Conservation (phyloP, 1,140 invertebrate genomes). For the Drosophila tani region DNA sequence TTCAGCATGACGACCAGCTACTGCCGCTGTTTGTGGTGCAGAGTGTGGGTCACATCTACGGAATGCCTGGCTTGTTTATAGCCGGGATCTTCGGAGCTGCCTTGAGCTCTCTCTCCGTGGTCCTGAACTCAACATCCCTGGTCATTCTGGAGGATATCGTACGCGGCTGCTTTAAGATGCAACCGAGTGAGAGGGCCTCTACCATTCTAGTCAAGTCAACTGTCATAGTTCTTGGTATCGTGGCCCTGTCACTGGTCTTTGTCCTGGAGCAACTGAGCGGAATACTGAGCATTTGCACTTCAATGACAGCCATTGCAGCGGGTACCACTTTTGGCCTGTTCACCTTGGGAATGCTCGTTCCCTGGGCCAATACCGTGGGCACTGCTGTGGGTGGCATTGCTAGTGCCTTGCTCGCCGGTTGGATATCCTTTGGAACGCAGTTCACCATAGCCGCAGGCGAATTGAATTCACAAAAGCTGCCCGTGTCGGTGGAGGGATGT, state of each 20-base stretch:
- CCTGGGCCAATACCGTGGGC: slow-evolving; percentile 91
- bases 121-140: slow-evolving; percentile 92
- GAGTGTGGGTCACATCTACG: slow-evolving; percentile 88
- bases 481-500: slow-evolving; percentile 84
- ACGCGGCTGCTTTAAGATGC: slow-evolving; percentile 88
- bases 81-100: slow-evolving; percentile 91
- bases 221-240: slow-evolving; percentile 88
- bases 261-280: slow-evolving; percentile 90
- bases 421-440: slow-evolving; percentile 87
- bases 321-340: slow-evolving; percentile 94
- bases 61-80: slow-evolving; percentile 92
- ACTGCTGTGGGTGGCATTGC: slow-evolving; percentile 87
- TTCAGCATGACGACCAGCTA: slow-evolving; percentile 88
- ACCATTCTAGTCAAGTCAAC: slow-evolving; percentile 89
- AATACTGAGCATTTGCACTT: slow-evolving; percentile 91
- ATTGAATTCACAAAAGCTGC: slow-evolving; percentile 85
- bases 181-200: slow-evolving; percentile 87
- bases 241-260: slow-evolving; percentile 89
- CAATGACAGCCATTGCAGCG: slow-evolving; percentile 92
- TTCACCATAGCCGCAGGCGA: slow-evolving; percentile 82
- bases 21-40: slow-evolving; percentile 90
- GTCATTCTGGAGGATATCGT: slow-evolving; percentile 93
- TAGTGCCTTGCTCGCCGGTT: slow-evolving; percentile 86
- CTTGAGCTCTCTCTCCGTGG: slow-evolving; percentile 92
- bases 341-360: slow-evolving; percentile 93